Base-by-base conservation (phyloP, 2,888 invertebrate genomes). In the Nymphalis urticae region DNA sequence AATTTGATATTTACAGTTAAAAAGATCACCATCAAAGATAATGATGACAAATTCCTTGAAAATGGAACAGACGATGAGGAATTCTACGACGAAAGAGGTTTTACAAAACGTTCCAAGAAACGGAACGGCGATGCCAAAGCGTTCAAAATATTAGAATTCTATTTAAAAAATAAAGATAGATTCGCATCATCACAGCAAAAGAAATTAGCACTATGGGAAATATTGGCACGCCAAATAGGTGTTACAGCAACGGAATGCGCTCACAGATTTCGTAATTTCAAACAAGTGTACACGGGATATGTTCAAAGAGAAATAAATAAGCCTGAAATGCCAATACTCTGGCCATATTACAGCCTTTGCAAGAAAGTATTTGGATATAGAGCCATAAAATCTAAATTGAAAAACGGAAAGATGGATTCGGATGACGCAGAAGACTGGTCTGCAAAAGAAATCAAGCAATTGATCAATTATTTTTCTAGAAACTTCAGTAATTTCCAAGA, bases 311-410 rank as follows among this genome's bases (percentile, higher is more conserved):
- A 92, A 66, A 88, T 92, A 0, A 86, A 80, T 7, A 88, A 87
- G 69, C 91, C 92, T 0, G 89, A 89, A 68, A 86, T 85, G 76
- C 87, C 88, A 0, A 88, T 92, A 4, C 76, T 88, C 0, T 92
- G 91, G 92, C 91, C 90, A 0, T 90, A 92, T 64, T 92, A 88
- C 13, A 77, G 81, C 5, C 71, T 89, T 0, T 91, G 91, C 76
- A 92, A 92, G 68, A 92, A 90, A 78, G 89, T 90, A 0, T 92
- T 92, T 24, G 91, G 92, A 0, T 91, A 92, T 67, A 72, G 92
- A 75, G 83, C 85, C 0, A 80, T 92, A 2, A 92, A 89, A 71
- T 77, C 79, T 0, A 90, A 90, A 72, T 74, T 92, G 0, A 88
- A 86, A 59, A 85, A 83, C 32, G 84, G 83, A 0, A 84, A 84